Percentiles rank a stretch among this genome's conserved stretches.
Evolutionary conservation across 2,888 invertebrate genomes (phyloP).

Genomic region (Aricia artaxerxes): DNA sequence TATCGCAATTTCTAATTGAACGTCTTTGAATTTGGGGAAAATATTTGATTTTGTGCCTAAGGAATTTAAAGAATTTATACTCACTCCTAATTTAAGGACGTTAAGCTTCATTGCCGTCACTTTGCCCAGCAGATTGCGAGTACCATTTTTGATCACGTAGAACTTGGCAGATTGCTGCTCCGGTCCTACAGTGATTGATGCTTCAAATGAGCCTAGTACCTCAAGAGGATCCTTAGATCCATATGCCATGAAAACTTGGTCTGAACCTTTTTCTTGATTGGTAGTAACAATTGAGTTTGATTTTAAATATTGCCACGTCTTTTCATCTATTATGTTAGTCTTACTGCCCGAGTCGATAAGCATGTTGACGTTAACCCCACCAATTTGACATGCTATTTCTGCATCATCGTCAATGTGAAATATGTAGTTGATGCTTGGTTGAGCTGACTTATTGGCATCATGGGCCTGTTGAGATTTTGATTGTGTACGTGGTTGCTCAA

Average conservation of each 20-base stretch:
- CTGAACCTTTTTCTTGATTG: background rate
- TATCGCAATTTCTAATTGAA: slow-evolving; percentile 35
- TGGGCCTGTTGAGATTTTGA: background rate
- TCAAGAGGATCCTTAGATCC: slow-evolving; percentile 36
- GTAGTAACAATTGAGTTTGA: no score
- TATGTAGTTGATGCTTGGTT: slow-evolving; percentile 31
- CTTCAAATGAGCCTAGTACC: slow-evolving; percentile 42
- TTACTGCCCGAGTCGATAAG: slow-evolving; percentile 41
- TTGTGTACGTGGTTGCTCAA: background rate
- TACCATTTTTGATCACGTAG: slow-evolving; percentile 40
- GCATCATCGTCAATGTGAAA: slow-evolving; percentile 36
- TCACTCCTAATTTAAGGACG: slow-evolving; percentile 40
- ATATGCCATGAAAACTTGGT: background rate
- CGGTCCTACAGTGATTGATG: slow-evolving; percentile 31
- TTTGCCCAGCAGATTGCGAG: slow-evolving; percentile 41
- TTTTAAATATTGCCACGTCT: slow-evolving; percentile 30
- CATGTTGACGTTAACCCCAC: slow-evolving; percentile 35
- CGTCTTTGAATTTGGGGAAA: background rate
- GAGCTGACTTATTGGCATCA: background rate
- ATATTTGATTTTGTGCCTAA: background rate
- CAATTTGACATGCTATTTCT: slow-evolving; percentile 25
- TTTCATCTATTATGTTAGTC: slow-evolving; percentile 31
- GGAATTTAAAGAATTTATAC: slow-evolving; percentile 33
- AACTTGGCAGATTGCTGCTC: slow-evolving; percentile 31
- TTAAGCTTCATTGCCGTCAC: slow-evolving; percentile 38